These are phyloP conservation scores for Nasonia vitripennis DNA, from an alignment of 1,140 invertebrate species.

Conservation along the genomic window DNA sequence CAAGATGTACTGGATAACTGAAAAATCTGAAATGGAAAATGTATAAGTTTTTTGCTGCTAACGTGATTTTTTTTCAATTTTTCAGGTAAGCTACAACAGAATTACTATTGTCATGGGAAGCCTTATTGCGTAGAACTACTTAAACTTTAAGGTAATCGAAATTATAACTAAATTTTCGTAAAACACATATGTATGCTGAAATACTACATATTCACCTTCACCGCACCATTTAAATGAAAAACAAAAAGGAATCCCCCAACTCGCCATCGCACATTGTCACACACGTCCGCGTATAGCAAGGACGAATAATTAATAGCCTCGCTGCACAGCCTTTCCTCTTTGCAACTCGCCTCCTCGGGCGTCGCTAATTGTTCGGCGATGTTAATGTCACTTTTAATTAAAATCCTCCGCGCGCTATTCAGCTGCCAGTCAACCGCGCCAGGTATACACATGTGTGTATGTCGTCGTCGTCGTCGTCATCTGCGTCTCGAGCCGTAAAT, in stretches of 20 bases:
- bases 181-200: neutral
- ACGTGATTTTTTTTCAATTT: too few species aligned
- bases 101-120: too few species aligned
- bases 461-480: neutral
- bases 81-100: too few species aligned
- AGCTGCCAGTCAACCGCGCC: conserved; percentile 17
- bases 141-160: too few species aligned
- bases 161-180: too few species aligned
- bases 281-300: neutral
- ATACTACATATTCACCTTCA: neutral
- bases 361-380: conserved; percentile 61
- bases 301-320: neutral
- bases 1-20: too few species aligned
- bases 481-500: neutral
- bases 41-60: too few species aligned
- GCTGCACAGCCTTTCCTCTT: neutral
- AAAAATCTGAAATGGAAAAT: too few species aligned
- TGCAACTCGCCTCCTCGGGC: neutral
- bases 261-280: neutral
- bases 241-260: neutral
- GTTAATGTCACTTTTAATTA: conserved; percentile 68
- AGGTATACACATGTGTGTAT: neutral
- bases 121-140: too few species aligned
- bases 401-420: conserved; percentile 54
- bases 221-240: neutral